Percentiles rank a stretch among this genome's conserved stretches.
Conservation (phyloP, 2,888 invertebrate species). For the Alloplasta piceator region DNA sequence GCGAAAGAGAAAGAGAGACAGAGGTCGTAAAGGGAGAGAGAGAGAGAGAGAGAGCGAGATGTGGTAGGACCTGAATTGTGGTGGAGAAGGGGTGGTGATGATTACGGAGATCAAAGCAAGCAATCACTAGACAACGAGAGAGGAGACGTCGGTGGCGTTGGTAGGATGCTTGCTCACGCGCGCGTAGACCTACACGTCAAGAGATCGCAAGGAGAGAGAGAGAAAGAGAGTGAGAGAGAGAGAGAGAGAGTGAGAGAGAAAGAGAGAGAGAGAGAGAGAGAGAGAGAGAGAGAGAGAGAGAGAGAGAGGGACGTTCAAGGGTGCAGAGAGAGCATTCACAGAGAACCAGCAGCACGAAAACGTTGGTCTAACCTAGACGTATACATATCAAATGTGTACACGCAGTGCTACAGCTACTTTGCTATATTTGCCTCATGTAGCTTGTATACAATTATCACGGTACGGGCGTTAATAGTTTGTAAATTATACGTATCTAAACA, state of each 20-base stretch:
- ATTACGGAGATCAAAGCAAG: conserved; percentile 81
- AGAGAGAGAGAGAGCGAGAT: conserved; percentile 17
- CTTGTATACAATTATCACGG: background rate
- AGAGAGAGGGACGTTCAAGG: conserved; percentile 19
- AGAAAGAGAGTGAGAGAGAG: conserved; percentile 23
- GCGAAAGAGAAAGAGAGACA: conserved; percentile 17
- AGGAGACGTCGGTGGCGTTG: conserved; percentile 41
- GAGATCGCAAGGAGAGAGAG: conserved; percentile 20
- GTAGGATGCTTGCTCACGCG: conserved; percentile 31
- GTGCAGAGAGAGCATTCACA: conserved; percentile 34
- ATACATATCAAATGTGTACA: conserved; percentile 19
- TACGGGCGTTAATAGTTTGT: background rate
- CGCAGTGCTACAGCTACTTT: conserved; percentile 9
- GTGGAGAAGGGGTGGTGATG: conserved; percentile 70
- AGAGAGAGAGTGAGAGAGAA: conserved; percentile 9
- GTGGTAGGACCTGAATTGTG: conserved; percentile 57
- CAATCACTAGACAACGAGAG: conserved; percentile 74
- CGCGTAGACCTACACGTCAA: conserved; percentile 28
- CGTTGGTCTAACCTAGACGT: conserved; percentile 21
- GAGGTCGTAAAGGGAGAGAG: conserved; percentile 29
- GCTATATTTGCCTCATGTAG: conserved; percentile 9
- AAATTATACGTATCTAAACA: too few relatives aligned
- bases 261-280: conserved; percentile 4
- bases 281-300: background rate
- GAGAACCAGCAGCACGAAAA: conserved; percentile 37